These are phyloP conservation scores for Tyrannus savana DNA, from an alignment of 2,113 vertebrate species.

Conservation along the genomic window DNA sequence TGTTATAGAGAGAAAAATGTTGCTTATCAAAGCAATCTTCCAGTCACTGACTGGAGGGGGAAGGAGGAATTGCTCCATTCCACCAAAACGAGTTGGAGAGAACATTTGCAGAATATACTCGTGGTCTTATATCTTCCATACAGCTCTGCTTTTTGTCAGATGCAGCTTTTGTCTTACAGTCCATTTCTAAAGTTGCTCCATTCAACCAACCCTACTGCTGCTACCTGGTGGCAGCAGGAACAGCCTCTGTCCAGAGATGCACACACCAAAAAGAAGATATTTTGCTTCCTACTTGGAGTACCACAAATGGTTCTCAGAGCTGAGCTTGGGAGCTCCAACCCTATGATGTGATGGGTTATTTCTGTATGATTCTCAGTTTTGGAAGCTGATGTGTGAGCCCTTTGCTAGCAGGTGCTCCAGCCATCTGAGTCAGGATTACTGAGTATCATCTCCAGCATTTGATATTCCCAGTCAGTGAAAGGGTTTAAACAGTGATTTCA, in stretches of 20 bases:
- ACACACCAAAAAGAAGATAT: background rate
- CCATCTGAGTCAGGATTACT: background rate
- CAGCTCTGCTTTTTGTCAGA: background rate
- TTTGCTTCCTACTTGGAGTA: background rate
- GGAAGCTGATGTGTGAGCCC: background rate
- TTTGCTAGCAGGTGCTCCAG: background rate
- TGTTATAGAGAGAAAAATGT: background rate
- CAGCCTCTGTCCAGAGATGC: background rate
- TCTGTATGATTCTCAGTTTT: background rate
- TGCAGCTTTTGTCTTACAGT: background rate
- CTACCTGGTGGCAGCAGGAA: background rate
- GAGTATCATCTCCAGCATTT: background rate
- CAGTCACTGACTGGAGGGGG: background rate
- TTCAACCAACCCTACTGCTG: fast-evolving
- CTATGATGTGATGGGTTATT: background rate
- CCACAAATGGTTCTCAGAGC: background rate
- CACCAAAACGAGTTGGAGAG: background rate
- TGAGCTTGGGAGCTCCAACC: background rate
- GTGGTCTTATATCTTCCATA: background rate
- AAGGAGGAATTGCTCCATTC: background rate
- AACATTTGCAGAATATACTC: background rate
- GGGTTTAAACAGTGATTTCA: background rate
- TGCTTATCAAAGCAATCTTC: background rate
- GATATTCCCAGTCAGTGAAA: background rate
- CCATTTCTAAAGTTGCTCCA: background rate